Conservation (phyloP, 2,113 vertebrate species). For the Theropithecus gelada region DNA sequence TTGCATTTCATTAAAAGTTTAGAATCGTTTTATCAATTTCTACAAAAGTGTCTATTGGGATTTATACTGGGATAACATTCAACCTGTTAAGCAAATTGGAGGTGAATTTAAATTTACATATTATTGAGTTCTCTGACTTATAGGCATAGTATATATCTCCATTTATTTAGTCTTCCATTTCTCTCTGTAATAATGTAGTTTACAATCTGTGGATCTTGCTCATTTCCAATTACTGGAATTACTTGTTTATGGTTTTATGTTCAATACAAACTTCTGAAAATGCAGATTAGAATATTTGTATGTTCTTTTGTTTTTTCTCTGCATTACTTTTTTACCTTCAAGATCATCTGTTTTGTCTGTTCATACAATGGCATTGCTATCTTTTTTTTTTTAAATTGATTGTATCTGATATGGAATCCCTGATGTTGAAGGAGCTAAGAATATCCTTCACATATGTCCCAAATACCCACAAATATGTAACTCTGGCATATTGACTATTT, state of each 20-base stretch:
- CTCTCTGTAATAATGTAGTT: not conserved
- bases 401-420: not conserved
- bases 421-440: not conserved
- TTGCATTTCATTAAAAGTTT: not conserved
- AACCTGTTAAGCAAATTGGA: not conserved
- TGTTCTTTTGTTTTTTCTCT: not conserved
- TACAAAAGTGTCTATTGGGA: not conserved
- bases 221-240: not conserved
- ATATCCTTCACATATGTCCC: not conserved
- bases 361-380: not conserved
- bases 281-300: not conserved
- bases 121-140: not conserved
- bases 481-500: not conserved
- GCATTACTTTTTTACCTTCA: not conserved
- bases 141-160: too few species aligned
- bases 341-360: not conserved
- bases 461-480: not conserved
- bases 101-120: not conserved
- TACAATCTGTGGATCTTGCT: not conserved
- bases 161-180: not conserved
- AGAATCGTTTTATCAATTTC: not conserved
- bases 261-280: not conserved
- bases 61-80: not conserved
- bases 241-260: not conserved
- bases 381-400: not conserved